These are phyloP conservation scores for Pegoplata infirma DNA, from an alignment of 2,888 invertebrate species.

Conservation along the genomic window DNA sequence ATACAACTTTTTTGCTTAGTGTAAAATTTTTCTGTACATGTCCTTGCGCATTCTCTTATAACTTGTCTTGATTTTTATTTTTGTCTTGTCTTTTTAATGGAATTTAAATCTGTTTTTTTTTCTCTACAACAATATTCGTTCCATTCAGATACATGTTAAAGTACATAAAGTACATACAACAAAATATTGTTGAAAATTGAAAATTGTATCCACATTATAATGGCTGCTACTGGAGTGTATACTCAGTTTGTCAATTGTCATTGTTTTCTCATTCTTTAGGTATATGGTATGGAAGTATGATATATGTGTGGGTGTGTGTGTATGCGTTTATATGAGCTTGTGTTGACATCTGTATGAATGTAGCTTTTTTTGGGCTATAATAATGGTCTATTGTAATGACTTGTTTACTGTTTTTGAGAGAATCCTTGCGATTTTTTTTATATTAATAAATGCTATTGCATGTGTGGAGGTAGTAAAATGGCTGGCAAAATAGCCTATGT, in stretches of 20 bases:
- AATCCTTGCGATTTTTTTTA: background rate
- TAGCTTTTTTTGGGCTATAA: background rate
- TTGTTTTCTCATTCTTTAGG: background rate
- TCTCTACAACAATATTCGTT: background rate
- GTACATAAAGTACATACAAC: too few species aligned
- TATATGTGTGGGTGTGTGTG: background rate
- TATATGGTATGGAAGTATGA: background rate
- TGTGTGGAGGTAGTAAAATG: too few species aligned
- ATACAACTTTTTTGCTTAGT: too few species aligned
- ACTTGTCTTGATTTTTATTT: background rate
- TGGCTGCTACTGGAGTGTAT: conserved; percentile 8
- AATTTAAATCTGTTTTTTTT: conserved; percentile 12
- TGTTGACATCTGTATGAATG: background rate
- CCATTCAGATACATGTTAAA: background rate
- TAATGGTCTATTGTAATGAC: background rate
- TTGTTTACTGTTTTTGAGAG: background rate
- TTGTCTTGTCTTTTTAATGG: background rate
- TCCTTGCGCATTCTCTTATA: conserved; percentile 38
- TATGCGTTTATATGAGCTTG: background rate
- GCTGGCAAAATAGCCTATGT: too few species aligned
- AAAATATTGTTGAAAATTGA: conserved; percentile 36
- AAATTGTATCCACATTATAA: conserved; percentile 30
- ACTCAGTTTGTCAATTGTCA: background rate
- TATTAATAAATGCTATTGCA: too few species aligned
- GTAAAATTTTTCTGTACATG: background rate